A percentile compares a stretch with the other conserved stretches of the same genome.
Conservation (phyloP, 2,113 vertebrate genomes). For the Mormyrus lacerda region DNA sequence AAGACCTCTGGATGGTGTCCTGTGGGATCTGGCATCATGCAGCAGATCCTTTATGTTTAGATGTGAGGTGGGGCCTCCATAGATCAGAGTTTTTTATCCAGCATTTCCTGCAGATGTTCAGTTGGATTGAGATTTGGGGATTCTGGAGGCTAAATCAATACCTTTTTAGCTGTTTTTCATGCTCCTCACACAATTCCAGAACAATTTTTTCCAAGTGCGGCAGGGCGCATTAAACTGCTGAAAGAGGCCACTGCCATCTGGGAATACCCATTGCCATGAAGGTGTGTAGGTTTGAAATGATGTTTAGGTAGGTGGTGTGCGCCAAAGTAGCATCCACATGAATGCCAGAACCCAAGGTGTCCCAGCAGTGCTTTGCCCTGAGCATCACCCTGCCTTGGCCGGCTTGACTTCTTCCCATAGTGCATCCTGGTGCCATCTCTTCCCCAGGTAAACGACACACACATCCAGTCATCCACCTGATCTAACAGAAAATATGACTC, state of each 20-base stretch:
- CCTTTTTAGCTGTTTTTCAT: background rate
- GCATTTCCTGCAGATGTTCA: background rate
- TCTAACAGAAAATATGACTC: too few relatives aligned
- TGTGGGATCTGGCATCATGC: background rate
- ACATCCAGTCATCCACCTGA: too few relatives aligned
- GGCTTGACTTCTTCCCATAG: background rate
- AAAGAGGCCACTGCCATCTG: background rate
- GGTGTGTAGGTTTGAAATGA: background rate
- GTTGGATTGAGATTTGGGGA: background rate
- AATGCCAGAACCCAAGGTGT: too few relatives aligned
- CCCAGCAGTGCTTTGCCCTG: background rate
- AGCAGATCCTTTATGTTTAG: background rate
- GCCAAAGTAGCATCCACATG: background rate
- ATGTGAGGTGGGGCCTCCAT: background rate
- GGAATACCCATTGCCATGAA: background rate
- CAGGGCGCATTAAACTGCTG: background rate
- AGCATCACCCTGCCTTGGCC: background rate
- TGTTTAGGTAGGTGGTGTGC: background rate
- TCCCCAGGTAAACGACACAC: too few relatives aligned
- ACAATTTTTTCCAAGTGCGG: background rate
- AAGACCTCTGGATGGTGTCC: background rate
- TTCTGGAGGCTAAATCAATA: background rate
- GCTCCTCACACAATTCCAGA: background rate
- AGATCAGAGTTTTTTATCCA: background rate
- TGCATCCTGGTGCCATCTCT: background rate